Evolutionary conservation across 2,113 vertebrate species (phyloP).

Genomic region (Girardinichthys multiradiatus): DNA sequence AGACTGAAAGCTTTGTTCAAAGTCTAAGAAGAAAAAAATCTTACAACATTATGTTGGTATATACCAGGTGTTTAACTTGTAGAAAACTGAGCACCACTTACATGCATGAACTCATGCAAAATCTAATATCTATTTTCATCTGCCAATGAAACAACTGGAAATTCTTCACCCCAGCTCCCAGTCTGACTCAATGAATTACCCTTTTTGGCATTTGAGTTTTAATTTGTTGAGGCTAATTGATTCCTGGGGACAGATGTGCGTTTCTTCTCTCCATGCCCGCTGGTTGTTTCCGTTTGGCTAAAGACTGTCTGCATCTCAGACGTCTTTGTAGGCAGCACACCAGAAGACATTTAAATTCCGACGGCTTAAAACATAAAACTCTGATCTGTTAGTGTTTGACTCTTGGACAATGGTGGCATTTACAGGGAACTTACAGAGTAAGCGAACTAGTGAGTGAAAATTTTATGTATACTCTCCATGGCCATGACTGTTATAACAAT

Average conservation of each 20-base stretch:
- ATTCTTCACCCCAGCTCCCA: constrained; percentile 16
- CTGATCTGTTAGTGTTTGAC: not conserved
- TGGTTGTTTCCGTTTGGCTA: constrained; percentile 29
- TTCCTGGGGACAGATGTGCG: constrained; percentile 57
- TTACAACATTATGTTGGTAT: not conserved
- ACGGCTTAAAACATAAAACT: constrained; percentile 6
- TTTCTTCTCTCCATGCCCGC: constrained; percentile 27
- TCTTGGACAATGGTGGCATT: constrained; percentile 2
- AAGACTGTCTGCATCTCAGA: constrained; percentile 23
- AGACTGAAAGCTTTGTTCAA: not conserved
- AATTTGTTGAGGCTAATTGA: constrained; percentile 73
- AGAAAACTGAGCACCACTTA: not conserved
- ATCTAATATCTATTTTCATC: not conserved
- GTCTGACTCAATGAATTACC: constrained; percentile 58
- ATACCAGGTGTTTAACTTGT: too few relatives aligned
- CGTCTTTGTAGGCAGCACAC: constrained; percentile 1
- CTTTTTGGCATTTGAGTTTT: constrained; percentile 63
- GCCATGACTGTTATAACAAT: not conserved
- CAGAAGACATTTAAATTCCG: constrained; percentile 15
- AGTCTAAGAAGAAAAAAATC: not conserved
- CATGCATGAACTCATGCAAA: not conserved
- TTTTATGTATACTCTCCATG: not conserved
- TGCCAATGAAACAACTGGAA: constrained; percentile 25
- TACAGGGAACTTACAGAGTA: constrained; percentile 2
- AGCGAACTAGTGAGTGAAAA: not conserved